Evolutionary conservation across 2,797 vertebrate genomes (phyloP), one percentile per base, ranked within the genome.

Genomic region (Pteronotus mesoamericanus): DNA sequence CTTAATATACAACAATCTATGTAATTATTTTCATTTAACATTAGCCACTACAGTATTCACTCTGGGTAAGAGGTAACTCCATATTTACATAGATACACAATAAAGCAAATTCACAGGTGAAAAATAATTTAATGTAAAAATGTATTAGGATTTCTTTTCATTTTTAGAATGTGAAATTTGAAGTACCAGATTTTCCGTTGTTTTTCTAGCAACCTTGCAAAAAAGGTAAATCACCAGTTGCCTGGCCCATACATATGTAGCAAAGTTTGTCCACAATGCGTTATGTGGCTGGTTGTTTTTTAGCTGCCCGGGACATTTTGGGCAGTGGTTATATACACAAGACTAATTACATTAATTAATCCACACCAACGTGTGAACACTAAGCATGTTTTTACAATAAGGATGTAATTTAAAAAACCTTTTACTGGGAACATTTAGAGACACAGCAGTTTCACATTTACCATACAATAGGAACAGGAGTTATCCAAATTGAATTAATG

Each of bases 381-480:
- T 98, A 97, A 96, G 87, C 89, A 86, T 96, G 91, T 96, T 95
- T 97, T 98, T 97, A 96, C 85, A 97, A 95, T 98, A 97, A 95
- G 66, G 86, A 51, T 93, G 89, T 96, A 97, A 95, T 98, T 96
- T 83, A 37, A 0, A 89, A 96, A 94, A 72, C 96, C 82, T 59
- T 71, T 97, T 93, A 78, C 87, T 94, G 86, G 79, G 96, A 97
- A 66, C 82, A 89, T 95, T 97, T 93, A 96, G 96, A 98, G 89
- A 98, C 95, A 97, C 97, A 98, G 96, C 97, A 97, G 96, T 98
- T 97, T 96, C 74, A 94, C 91, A 96, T 95, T 97, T 97, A 89
- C 96, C 78, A 89, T 97, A 98, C 88, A 97, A 97, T 89, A 87
- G 71, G 86, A 71, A 77, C 86, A 89, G 80, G 89, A 97, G 71